These are phyloP conservation scores for Toxotes chatareus DNA, from an alignment of 2,113 vertebrate species.

Conservation along the genomic window DNA sequence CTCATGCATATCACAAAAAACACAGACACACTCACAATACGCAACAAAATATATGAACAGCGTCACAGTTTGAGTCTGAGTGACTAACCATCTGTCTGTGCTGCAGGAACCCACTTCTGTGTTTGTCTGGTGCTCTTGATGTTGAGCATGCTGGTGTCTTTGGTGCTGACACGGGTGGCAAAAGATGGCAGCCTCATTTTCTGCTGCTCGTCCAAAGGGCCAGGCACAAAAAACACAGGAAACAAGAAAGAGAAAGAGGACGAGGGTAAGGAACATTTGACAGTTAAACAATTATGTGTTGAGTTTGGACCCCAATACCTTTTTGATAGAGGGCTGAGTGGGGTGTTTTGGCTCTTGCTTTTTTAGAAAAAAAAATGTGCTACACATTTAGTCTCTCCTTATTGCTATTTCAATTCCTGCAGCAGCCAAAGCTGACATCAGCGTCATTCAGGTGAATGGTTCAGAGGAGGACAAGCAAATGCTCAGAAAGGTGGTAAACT, in stretches of 20 bases:
- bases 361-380: neutral
- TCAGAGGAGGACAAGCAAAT: conserved; percentile 31
- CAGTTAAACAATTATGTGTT: neutral
- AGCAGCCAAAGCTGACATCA: conserved; percentile 56
- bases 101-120: conserved; percentile 81
- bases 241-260: neutral
- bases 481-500: conserved; percentile 62
- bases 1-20: neutral
- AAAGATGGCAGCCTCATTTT: conserved; percentile 57
- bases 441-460: conserved; percentile 17
- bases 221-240: neutral
- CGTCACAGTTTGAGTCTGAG: neutral
- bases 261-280: conserved; percentile 49
- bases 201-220: conserved; percentile 1
- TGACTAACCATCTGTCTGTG: conserved; percentile 10
- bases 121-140: conserved; percentile 79
- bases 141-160: conserved; percentile 78
- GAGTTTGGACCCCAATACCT: neutral
- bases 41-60: too few relatives aligned
- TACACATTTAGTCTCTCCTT: neutral
- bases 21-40: neutral
- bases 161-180: conserved; percentile 75
- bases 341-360: neutral
- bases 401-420: neutral
- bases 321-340: neutral